phyloP scores from a whole-genome alignment of 2,888 invertebrate species.

The Acrocyrtus sp. region DNA sequence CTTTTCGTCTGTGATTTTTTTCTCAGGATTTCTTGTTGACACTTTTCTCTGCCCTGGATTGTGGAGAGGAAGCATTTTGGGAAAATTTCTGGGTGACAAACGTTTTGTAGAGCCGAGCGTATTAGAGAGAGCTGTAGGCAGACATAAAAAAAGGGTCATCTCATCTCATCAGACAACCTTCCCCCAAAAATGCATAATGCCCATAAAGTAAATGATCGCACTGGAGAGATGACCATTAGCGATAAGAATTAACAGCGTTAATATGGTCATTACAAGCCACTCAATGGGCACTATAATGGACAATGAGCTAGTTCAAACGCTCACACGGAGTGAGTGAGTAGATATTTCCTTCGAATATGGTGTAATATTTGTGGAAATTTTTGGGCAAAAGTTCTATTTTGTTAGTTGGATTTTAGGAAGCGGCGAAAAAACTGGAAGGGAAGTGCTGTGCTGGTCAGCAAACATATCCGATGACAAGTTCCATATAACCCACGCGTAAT shows the following conservation, averaged over 20 bases:
- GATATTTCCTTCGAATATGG: conserved; percentile 18
- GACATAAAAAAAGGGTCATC: conserved; percentile 37
- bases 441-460: too few species aligned
- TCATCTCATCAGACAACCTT: background rate
- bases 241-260: conserved; percentile 62
- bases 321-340: conserved; percentile 8
- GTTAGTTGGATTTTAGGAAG: too few species aligned
- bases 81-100: too few species aligned
- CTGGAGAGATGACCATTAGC: conserved; percentile 57
- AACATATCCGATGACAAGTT: too few species aligned
- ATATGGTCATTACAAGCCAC: conserved; percentile 61
- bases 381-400: background rate
- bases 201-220: conserved; percentile 57
- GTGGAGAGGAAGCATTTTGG: too few species aligned
- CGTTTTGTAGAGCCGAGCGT: too few species aligned
- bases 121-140: too few species aligned
- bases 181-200: conserved; percentile 24
- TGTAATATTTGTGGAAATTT: conserved; percentile 36
- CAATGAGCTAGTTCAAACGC: conserved; percentile 36
- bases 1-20: too few species aligned
- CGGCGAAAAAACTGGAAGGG: too few species aligned
- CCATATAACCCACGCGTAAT: background rate
- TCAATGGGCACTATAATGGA: conserved; percentile 52
- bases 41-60: too few species aligned
- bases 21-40: too few species aligned